Conservation (phyloP, 2,797 vertebrate genomes). For the Rhinoraja longicauda region DNA sequence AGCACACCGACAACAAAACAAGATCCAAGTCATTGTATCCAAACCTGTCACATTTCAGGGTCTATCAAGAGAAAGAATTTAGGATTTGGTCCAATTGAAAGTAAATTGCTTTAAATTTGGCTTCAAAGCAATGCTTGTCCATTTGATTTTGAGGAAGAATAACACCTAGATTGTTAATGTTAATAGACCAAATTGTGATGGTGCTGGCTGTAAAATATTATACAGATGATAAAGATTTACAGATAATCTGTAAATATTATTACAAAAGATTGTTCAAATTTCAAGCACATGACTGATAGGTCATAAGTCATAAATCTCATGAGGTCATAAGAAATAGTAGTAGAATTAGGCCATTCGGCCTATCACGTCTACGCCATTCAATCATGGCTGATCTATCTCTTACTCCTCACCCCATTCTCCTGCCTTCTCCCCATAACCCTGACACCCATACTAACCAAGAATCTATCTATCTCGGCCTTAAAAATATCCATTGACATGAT, state of each 20-base stretch:
- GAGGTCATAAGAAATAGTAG: no score
- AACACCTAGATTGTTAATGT: not conserved
- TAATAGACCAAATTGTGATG: not conserved
- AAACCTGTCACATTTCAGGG: not conserved
- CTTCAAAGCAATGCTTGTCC: not conserved
- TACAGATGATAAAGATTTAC: no score
- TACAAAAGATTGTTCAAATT: not conserved
- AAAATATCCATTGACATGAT: no score
- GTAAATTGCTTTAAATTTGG: not conserved
- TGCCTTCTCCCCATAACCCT: no score
- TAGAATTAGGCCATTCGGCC: no score
- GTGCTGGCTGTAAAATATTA: not conserved
- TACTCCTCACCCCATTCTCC: no score
- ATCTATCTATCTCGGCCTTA: no score
- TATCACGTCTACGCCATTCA: no score
- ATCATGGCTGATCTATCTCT: no score
- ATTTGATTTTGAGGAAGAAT: not conserved
- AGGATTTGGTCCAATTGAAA: not conserved
- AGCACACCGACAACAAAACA: not conserved
- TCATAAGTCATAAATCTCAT: no score
- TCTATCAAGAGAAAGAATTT: not conserved
- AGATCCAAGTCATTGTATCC: not conserved
- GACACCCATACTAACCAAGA: no score
- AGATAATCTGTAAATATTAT: not conserved
- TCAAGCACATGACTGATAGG: not conserved